phyloP scores from a whole-genome alignment of 2,888 invertebrate species.

The Aspidapion aeneum region DNA sequence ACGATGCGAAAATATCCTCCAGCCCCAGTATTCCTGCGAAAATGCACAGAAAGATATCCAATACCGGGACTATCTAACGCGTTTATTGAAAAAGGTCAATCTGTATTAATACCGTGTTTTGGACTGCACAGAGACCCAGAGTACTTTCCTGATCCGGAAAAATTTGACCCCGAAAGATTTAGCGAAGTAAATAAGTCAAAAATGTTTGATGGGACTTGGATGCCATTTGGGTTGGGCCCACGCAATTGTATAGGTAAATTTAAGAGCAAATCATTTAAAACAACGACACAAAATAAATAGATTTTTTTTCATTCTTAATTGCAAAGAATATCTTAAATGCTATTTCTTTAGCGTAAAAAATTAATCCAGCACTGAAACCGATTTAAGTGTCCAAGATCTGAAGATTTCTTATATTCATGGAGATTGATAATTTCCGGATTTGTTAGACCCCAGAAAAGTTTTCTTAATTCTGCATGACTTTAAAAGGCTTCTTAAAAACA shows the following conservation, averaged over 20 bases:
- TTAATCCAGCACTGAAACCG: too few species aligned
- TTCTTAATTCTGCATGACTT: too few species aligned
- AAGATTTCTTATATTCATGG: too few species aligned
- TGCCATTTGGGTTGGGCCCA: conserved; percentile 57
- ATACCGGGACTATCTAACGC: conserved; percentile 50
- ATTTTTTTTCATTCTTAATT: too few species aligned
- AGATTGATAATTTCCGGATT: too few species aligned
- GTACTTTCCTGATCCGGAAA: conserved; percentile 54
- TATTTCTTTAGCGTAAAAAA: too few species aligned
- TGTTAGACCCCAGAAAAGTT: too few species aligned
- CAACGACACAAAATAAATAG: neutral
- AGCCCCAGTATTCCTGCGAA: conserved; percentile 51
- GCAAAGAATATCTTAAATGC: too few species aligned
- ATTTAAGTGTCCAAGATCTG: too few species aligned
- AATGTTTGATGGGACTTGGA: conserved; percentile 49
- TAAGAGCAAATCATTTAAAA: neutral
- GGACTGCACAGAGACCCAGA: conserved; percentile 57
- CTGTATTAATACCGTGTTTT: conserved; percentile 54
- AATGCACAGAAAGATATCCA: conserved; percentile 51
- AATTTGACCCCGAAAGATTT: conserved; percentile 58
- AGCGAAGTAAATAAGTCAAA: conserved; percentile 47
- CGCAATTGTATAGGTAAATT: conserved; percentile 53
- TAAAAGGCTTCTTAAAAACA: too few species aligned
- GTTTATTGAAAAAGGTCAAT: conserved; percentile 51
- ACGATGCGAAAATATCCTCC: conserved; percentile 59